Conservation (phyloP, 2,113 vertebrate species). For the Callipepla californica region DNA sequence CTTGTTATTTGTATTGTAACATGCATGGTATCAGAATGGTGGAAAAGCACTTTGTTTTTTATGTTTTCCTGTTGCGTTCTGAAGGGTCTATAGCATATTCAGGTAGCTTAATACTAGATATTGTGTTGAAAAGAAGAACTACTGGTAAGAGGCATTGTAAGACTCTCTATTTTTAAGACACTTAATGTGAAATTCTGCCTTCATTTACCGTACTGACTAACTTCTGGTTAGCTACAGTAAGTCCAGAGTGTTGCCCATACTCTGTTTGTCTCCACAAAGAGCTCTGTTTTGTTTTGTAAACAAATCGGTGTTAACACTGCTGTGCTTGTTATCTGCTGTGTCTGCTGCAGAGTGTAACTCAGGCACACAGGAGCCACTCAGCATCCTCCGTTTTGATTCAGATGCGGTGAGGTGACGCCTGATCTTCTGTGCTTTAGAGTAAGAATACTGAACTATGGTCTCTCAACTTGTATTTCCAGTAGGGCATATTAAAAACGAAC, state of each 20-base stretch:
- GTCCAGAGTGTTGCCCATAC: neutral
- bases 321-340: neutral
- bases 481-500: neutral
- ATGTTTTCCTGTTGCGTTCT: neutral
- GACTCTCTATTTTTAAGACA: neutral
- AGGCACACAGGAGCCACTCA: neutral
- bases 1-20: neutral
- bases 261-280: neutral
- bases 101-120: neutral
- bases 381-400: constrained; percentile 25
- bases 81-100: neutral
- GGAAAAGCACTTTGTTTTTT: neutral
- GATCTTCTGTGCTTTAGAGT: neutral
- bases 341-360: neutral
- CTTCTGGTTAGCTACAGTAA: neutral
- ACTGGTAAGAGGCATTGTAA: neutral
- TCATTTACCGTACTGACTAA: neutral
- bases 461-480: constrained; percentile 54
- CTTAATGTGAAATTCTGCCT: neutral
- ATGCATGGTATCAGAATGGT: neutral
- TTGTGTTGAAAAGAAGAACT: neutral
- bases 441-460: constrained; percentile 7
- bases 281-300: constrained; percentile 26
- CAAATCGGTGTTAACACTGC: neutral
- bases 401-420: constrained; percentile 35